A percentile compares a stretch with the other conserved stretches of the same genome.
Conservation (phyloP, 2,888 invertebrate genomes). For the Lasioglossum malachurum region DNA sequence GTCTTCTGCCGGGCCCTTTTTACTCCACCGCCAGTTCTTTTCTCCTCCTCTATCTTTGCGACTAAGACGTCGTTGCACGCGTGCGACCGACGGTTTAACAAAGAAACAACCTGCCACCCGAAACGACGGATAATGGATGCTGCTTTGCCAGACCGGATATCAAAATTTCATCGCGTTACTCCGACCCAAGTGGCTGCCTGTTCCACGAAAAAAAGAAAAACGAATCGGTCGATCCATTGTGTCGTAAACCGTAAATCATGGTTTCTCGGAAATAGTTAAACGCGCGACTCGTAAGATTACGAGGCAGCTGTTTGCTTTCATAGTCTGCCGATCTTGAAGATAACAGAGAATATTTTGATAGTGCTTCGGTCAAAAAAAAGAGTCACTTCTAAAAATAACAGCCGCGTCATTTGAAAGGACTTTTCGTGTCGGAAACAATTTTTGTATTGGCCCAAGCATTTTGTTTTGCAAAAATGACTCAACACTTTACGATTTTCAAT, state of each 20-base stretch:
- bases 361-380: background rate
- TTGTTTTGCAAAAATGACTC: too few species aligned
- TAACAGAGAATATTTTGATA: background rate
- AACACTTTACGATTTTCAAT: too few species aligned
- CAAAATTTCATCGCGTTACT: background rate
- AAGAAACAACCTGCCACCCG: background rate
- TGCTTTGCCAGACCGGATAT: background rate
- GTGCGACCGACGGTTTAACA: background rate
- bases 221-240: background rate
- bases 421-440: background rate
- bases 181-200: background rate
- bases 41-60: conserved; percentile 27
- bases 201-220: background rate
- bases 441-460: background rate
- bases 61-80: conserved; percentile 13
- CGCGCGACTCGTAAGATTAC: background rate
- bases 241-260: background rate
- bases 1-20: conserved; percentile 17
- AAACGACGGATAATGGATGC: background rate
- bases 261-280: background rate
- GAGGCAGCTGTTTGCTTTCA: background rate
- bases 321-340: background rate
- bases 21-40: background rate
- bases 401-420: too few species aligned
- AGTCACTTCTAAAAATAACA: background rate